phyloP scores from a whole-genome alignment of 2,797 vertebrate genomes.

The Cryptoprocta ferox region DNA sequence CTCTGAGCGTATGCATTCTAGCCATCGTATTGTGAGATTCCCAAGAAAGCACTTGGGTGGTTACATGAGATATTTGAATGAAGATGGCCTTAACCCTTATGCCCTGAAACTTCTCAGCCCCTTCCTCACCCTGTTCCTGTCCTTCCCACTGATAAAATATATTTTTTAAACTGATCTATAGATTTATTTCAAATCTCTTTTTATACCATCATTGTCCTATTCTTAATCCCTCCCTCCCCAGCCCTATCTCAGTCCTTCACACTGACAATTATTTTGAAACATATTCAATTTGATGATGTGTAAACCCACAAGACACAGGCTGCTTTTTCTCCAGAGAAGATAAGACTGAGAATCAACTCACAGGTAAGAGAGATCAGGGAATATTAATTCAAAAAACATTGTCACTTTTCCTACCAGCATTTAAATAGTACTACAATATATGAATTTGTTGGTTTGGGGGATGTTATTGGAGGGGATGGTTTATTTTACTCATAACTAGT shows the following conservation, averaged over 20 bases:
- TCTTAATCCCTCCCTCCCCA: not conserved
- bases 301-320: not conserved
- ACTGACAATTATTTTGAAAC: not conserved
- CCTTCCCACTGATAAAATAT: not conserved
- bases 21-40: not conserved
- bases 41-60: not conserved
- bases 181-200: slow-evolving; percentile 31
- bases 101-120: not conserved
- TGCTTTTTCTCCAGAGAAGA: not conserved
- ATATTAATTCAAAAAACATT: not conserved
- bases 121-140: not conserved
- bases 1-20: not conserved
- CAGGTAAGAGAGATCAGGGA: slow-evolving; percentile 7
- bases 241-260: not conserved
- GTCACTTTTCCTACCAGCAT: not conserved
- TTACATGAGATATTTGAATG: not conserved
- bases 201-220: not conserved
- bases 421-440: not conserved
- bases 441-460: not conserved
- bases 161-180: not conserved
- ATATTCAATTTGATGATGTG: not conserved
- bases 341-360: not conserved
- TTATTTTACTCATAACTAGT: slow-evolving; percentile 23
- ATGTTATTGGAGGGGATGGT: not conserved
- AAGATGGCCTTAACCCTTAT: not conserved